Percentiles rank a stretch among this genome's conserved stretches.
phyloP scores from a whole-genome alignment of 2,888 invertebrate species.

The Augiades crinisus region DNA sequence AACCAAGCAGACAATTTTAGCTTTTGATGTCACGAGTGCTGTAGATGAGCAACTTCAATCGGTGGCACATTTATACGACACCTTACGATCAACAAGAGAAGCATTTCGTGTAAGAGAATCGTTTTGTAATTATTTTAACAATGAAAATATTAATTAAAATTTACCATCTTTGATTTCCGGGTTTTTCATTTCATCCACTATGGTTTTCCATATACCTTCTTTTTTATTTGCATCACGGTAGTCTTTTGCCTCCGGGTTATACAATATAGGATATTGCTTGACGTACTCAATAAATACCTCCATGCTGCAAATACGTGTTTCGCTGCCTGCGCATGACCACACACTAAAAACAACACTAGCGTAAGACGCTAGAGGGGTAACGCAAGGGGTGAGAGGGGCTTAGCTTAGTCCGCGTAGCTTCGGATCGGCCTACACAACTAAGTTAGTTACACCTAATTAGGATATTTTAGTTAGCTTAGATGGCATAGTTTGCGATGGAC shows the following conservation, averaged over 20 bases:
- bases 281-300: conserved; percentile 27
- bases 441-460: conserved; percentile 18
- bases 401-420: conserved; percentile 24
- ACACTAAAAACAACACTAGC: conserved; percentile 22
- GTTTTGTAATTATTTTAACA: conserved; percentile 23
- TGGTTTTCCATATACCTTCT: conserved; percentile 10
- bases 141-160: conserved; percentile 15
- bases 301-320: conserved; percentile 9
- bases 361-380: conserved; percentile 26
- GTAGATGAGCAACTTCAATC: conserved; percentile 32
- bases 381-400: conserved; percentile 22
- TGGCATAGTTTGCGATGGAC: conserved; percentile 9
- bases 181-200: conserved; percentile 11
- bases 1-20: conserved; percentile 31
- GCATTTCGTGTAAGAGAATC: conserved; percentile 23
- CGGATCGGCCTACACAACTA: conserved; percentile 24
- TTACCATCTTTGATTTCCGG: not conserved
- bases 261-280: conserved; percentile 22
- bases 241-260: conserved; percentile 23
- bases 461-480: conserved; percentile 10
- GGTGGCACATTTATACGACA: conserved; percentile 34
- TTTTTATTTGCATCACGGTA: conserved; percentile 26
- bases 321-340: not conserved
- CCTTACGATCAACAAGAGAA: conserved; percentile 19
- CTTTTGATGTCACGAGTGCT: conserved; percentile 35